Conservation (phyloP, 1,140 invertebrate species). For the Pogonomyrmex barbatus region DNA sequence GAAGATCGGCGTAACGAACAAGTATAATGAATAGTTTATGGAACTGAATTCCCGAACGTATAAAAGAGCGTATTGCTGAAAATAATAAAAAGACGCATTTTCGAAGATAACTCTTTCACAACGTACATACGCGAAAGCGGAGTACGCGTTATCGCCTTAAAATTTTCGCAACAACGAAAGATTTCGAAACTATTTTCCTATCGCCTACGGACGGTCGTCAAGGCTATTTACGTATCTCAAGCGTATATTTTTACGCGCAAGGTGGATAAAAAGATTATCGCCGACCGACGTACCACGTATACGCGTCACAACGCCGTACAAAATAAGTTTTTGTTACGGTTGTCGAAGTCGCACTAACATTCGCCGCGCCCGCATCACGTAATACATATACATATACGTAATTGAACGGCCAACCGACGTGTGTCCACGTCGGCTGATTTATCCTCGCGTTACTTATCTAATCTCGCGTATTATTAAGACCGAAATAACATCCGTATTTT, state of each 20-base stretch:
- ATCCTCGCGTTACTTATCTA: constrained; percentile 49
- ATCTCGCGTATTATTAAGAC: constrained; percentile 37
- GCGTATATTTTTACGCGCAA: constrained; percentile 14
- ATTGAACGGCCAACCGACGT: neutral
- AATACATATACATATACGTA: constrained; percentile 22
- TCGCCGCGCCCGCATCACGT: neutral
- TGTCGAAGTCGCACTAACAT: neutral
- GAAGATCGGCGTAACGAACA: neutral
- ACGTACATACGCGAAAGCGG: neutral
- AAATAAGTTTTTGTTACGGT: constrained; percentile 34
- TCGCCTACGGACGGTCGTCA: constrained; percentile 13
- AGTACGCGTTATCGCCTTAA: neutral
- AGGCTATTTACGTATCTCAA: constrained; percentile 14
- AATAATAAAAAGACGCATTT: neutral
- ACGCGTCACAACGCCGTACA: neutral
- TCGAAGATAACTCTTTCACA: neutral
- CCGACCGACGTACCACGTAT: neutral
- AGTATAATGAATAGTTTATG: neutral
- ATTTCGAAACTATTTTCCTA: constrained; percentile 27
- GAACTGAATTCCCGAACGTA: neutral
- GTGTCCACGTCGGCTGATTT: constrained; percentile 30
- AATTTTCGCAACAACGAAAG: constrained; percentile 2
- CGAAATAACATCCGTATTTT: constrained; percentile 48
- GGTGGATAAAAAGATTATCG: constrained; percentile 10
- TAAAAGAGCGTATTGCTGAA: neutral